phyloP scores from a whole-genome alignment of 2,888 invertebrate genomes.

The Pterostichus niger region DNA sequence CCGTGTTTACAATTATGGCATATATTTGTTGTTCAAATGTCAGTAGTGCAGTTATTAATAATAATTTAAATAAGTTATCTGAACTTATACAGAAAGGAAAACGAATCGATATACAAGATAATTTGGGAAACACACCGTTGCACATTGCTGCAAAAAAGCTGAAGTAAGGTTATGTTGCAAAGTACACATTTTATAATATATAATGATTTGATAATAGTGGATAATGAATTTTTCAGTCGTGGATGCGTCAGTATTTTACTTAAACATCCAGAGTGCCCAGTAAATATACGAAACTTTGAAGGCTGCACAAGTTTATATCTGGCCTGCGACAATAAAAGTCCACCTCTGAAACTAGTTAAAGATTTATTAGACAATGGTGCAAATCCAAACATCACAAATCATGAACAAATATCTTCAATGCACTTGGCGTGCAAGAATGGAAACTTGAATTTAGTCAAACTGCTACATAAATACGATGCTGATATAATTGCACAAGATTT shows the following conservation, averaged over 20 bases:
- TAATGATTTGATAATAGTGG: no score
- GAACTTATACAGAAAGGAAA: constrained; percentile 22
- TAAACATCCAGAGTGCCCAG: constrained; percentile 2
- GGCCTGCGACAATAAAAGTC: background rate
- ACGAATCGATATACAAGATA: constrained; percentile 52
- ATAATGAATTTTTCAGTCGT: constrained; percentile 8
- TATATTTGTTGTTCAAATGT: constrained; percentile 27
- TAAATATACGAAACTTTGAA: constrained; percentile 41
- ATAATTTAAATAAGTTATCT: constrained; percentile 31
- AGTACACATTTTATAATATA: background rate
- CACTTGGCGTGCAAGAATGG: constrained; percentile 31
- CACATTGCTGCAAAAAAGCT: constrained; percentile 45
- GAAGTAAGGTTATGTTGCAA: constrained; percentile 12
- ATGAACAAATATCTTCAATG: constrained; percentile 34
- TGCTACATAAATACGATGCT: constrained; percentile 18
- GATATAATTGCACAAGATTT: constrained; percentile 40
- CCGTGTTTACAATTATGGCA: constrained; percentile 20
- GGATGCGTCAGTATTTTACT: constrained; percentile 26
- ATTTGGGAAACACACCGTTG: constrained; percentile 45
- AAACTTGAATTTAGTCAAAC: constrained; percentile 12
- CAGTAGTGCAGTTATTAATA: constrained; percentile 27
- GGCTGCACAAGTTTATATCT: constrained; percentile 49
- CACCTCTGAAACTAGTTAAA: constrained; percentile 21
- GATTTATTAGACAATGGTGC: constrained; percentile 24
- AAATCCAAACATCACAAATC: constrained; percentile 32